Evolutionary conservation across 2,113 vertebrate genomes (phyloP).

Genomic region (Trachemys scripta): DNA sequence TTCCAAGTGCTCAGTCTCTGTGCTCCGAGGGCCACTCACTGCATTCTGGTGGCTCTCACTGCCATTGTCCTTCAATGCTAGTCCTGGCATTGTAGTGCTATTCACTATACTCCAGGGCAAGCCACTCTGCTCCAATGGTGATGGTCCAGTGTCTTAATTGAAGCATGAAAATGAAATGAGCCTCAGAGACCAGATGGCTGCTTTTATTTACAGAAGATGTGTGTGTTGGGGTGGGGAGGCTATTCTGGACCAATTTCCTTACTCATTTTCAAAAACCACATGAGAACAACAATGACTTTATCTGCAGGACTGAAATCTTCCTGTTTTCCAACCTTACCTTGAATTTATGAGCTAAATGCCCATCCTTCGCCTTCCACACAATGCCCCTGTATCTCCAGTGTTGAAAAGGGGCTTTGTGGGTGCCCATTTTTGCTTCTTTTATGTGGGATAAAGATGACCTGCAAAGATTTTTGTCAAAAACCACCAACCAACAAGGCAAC

Average conservation of each 20-base stretch:
- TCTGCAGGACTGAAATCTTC: not conserved
- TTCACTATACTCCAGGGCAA: not conserved
- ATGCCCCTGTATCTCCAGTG: not conserved
- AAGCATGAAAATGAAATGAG: not conserved
- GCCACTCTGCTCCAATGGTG: accelerated
- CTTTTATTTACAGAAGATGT: not conserved
- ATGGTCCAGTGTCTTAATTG: not conserved
- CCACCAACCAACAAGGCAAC: not conserved
- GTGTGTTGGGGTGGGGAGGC: not conserved
- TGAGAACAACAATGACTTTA: not conserved
- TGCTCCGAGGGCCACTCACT: not conserved
- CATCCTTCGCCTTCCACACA: not conserved
- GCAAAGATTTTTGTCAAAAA: not conserved
- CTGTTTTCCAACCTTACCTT: not conserved
- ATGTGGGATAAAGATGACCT: not conserved
- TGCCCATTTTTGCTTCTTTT: not conserved
- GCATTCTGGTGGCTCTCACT: not conserved
- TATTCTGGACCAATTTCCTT: not conserved
- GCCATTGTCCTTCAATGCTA: not conserved
- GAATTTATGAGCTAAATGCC: not conserved
- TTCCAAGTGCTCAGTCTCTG: not conserved
- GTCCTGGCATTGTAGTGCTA: not conserved
- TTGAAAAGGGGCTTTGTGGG: not conserved
- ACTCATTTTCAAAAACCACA: not conserved
- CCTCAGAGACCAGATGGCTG: not conserved